phyloP scores from a whole-genome alignment of 2,113 vertebrate genomes.

The Misgurnus mizolepis region DNA sequence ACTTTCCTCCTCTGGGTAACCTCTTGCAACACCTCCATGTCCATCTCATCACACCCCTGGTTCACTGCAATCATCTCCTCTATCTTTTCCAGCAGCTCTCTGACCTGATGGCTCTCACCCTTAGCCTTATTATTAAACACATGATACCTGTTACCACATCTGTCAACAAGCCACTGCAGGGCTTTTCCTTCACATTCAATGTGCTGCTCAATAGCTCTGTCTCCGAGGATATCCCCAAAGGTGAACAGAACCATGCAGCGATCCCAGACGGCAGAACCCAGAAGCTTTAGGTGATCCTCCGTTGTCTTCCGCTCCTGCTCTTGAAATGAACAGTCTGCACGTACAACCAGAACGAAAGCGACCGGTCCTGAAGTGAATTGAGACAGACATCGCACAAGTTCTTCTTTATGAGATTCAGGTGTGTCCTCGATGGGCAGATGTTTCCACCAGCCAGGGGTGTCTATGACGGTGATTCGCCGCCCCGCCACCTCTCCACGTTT shows the following conservation, averaged over 20 bases:
- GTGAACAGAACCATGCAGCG: conserved; percentile 49
- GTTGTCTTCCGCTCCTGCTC: conserved; percentile 41
- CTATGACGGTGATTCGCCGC: conserved; percentile 44
- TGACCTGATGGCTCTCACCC: conserved; percentile 31
- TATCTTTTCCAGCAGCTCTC: conserved; percentile 46
- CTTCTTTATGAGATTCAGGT: conserved; percentile 37
- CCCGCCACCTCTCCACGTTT: conserved; percentile 31
- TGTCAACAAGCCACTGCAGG: conserved; percentile 45
- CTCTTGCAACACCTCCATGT: conserved; percentile 24
- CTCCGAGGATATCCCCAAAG: conserved; percentile 50
- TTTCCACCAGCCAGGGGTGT: conserved; percentile 58
- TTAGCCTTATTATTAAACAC: conserved; percentile 41
- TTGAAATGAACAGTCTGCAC: conserved; percentile 53
- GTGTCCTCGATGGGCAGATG: conserved; percentile 36
- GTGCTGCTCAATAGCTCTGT: conserved; percentile 44
- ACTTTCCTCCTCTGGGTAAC: neutral
- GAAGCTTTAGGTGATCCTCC: conserved; percentile 49
- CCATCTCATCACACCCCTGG: neutral
- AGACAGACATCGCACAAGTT: conserved; percentile 33
- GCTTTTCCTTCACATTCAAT: conserved; percentile 52
- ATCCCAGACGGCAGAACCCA: conserved; percentile 43
- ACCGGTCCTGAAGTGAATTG: conserved; percentile 15
- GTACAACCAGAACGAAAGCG: conserved; percentile 46
- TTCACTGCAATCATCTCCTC: conserved; percentile 37
- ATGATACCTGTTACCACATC: conserved; percentile 50